Percentiles rank a stretch among this genome's conserved stretches.
phyloP scores from a whole-genome alignment of 2,113 vertebrate species.

The Siphamia tubifer region DNA sequence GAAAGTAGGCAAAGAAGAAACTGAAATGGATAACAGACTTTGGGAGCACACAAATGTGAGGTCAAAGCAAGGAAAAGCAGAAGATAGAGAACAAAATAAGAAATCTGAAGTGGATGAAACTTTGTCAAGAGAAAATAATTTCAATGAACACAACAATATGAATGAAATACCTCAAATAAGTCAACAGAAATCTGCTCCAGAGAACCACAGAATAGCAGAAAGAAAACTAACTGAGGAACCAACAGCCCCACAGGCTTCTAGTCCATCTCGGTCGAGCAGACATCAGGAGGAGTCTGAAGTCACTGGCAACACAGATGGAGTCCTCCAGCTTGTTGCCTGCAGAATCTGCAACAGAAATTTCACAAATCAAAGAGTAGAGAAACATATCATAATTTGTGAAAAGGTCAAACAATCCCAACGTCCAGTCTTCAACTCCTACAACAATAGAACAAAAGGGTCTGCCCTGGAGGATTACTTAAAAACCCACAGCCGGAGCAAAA shows the following conservation, averaged over 20 bases:
- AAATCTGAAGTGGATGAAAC: neutral
- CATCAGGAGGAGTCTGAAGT: neutral
- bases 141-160: neutral
- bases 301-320: neutral
- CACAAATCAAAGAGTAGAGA: constrained; percentile 77
- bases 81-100: constrained; percentile 55
- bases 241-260: neutral
- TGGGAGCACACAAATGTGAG: constrained; percentile 53
- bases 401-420: constrained; percentile 76
- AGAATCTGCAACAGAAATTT: constrained; percentile 82
- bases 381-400: constrained; percentile 79
- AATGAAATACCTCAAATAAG: neutral
- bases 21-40: neutral
- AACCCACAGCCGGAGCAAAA: constrained; percentile 54
- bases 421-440: constrained; percentile 83
- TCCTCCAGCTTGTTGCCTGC: constrained; percentile 70
- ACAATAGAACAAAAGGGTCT: constrained; percentile 82
- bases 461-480: constrained; percentile 80
- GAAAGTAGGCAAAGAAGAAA: neutral
- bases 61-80: constrained; percentile 54
- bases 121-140: constrained; percentile 48
- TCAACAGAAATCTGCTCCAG: neutral
- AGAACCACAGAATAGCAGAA: neutral
- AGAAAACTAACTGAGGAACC: neutral
- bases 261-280: neutral